phyloP scores from a whole-genome alignment of 2,113 vertebrate genomes.

The Mola mola region DNA sequence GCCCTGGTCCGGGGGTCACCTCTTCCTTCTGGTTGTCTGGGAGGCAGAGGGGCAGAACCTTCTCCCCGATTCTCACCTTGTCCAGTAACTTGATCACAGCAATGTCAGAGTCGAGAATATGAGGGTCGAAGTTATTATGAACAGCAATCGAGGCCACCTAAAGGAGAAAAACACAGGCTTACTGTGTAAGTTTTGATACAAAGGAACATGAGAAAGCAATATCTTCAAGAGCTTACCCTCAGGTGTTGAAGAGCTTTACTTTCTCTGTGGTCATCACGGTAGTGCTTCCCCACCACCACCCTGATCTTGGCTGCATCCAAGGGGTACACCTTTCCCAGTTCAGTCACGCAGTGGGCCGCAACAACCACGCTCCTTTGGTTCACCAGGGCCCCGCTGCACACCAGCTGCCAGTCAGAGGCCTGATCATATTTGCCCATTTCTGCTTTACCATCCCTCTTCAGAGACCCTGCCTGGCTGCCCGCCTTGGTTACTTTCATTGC shows the following conservation, averaged over 20 bases:
- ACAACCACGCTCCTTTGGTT: conserved; percentile 93
- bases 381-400: conserved; percentile 94
- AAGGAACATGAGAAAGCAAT: background rate
- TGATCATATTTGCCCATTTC: conserved; percentile 44
- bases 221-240: conserved; percentile 80
- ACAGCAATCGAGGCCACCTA: conserved; percentile 91
- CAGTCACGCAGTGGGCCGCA: conserved; percentile 94
- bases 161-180: conserved; percentile 5
- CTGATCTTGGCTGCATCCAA: conserved; percentile 88
- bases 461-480: conserved; percentile 79
- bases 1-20: conserved; percentile 76
- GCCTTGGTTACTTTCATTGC: conserved; percentile 79
- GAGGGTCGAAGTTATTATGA: conserved; percentile 93
- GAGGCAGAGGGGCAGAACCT: conserved; percentile 92
- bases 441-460: conserved; percentile 79
- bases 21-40: conserved; percentile 78
- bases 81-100: conserved; percentile 92
- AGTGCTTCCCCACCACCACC: conserved; percentile 93
- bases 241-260: conserved; percentile 90
- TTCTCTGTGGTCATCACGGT: conserved; percentile 87
- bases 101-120: conserved; percentile 93
- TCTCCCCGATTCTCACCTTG: conserved; percentile 91
- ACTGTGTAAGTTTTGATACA: background rate
- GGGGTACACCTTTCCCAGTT: conserved; percentile 88
- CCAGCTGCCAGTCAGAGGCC: conserved; percentile 89